Conservation (phyloP, 2,113 vertebrate species). For the Ramphastos sulfuratus region DNA sequence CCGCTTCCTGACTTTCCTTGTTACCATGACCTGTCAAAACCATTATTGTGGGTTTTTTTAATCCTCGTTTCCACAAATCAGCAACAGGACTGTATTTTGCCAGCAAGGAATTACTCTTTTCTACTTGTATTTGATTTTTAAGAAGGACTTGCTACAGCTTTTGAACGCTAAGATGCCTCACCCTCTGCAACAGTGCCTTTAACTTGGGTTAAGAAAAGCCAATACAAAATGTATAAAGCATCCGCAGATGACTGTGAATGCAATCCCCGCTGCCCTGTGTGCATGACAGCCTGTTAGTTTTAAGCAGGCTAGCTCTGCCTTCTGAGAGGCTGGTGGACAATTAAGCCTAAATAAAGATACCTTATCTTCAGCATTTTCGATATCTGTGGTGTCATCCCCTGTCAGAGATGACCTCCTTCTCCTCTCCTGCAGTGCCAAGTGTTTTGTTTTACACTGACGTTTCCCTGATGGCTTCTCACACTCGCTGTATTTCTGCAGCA, state of each 20-base stretch:
- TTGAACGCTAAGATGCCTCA: not conserved
- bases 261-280: not conserved
- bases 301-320: slow-evolving; percentile 22
- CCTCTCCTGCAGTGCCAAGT: slow-evolving; percentile 89
- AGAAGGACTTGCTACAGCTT: not conserved
- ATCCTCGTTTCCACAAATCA: not conserved
- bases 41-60: rapidly evolving
- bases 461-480: slow-evolving; percentile 98
- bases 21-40: slow-evolving; percentile 72
- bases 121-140: not conserved
- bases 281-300: not conserved
- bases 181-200: not conserved
- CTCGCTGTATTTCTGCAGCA: slow-evolving; percentile 89
- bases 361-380: slow-evolving; percentile 82
- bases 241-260: not conserved
- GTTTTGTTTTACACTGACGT: slow-evolving; percentile 98
- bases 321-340: slow-evolving; percentile 9
- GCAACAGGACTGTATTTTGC: not conserved
- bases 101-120: not conserved
- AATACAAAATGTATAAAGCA: not conserved
- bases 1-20: slow-evolving; percentile 78
- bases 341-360: slow-evolving; percentile 74
- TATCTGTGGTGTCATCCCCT: slow-evolving; percentile 76
- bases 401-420: slow-evolving; percentile 75
- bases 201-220: not conserved